Conservation (phyloP, 2,113 vertebrate species). For the Lycocorax pyrrhopterus region DNA sequence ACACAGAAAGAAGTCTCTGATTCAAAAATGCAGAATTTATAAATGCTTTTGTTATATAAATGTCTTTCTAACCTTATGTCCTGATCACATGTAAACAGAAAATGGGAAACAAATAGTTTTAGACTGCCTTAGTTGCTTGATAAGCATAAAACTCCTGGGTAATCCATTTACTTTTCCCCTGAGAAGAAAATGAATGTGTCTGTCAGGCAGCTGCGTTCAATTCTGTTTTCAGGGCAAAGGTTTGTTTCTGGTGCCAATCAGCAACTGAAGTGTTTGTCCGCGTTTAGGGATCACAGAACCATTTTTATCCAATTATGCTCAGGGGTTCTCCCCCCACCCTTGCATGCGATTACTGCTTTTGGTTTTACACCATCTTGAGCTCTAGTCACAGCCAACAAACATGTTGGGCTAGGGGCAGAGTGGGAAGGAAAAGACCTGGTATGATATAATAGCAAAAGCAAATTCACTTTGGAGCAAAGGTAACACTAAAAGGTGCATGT, state of each 20-base stretch:
- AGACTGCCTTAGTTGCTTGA: slow-evolving; percentile 9
- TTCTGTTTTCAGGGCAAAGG: not conserved
- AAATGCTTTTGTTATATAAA: not conserved
- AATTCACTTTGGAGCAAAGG: not conserved
- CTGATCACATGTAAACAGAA: not conserved
- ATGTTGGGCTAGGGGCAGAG: fast-evolving
- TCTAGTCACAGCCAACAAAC: not conserved
- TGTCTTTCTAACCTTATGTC: not conserved
- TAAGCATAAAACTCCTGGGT: slow-evolving; percentile 39
- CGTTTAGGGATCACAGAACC: not conserved
- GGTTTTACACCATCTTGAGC: not conserved
- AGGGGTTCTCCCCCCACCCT: not conserved
- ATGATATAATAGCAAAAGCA: not conserved
- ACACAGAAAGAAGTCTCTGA: not conserved
- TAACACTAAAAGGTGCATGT: not conserved
- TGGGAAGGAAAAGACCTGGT: not conserved
- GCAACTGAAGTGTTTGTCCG: not conserved
- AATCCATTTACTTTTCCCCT: slow-evolving; percentile 28
- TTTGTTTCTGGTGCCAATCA: slow-evolving; percentile 34
- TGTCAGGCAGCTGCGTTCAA: slow-evolving; percentile 16
- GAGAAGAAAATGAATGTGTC: slow-evolving; percentile 40
- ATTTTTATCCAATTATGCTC: slow-evolving; percentile 24
- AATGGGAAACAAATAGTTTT: slow-evolving; percentile 3
- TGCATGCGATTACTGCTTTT: not conserved
- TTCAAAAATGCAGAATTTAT: not conserved